Evolutionary conservation across 2,888 invertebrate species (phyloP), one percentile per base, ranked within the genome.

Genomic region (Macrophya annulata): DNA sequence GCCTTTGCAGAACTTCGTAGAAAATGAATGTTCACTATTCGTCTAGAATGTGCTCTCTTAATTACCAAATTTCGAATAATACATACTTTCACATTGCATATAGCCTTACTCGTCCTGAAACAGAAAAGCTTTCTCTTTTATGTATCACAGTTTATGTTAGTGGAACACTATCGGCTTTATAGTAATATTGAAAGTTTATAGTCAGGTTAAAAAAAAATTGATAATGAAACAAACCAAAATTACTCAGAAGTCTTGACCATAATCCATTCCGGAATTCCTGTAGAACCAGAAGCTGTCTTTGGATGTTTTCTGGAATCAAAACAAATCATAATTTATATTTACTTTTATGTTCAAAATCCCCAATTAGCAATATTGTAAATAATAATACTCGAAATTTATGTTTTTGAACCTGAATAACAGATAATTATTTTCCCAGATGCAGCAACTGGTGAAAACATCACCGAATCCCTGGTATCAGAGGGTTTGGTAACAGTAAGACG

Each of bases 381-480:
- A 10, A 62, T 4, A 5, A 62, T 25, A 5, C 4, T 62, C 12
- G 0, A 3, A 21, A 62, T 62, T 62, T 4, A n/a, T n/a, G 8
- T 55, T 17, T 55, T 8, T n/a, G n/a, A 6, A n/a, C n/a, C 6
- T 55, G 1, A 65, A 31, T 21, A 31, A 25, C 31, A 4, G 31
- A 4, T 31, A 1, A 65, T 71, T 71, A 40, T 71, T 37, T 71
- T 8, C 9, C 9, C 90, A 94, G 96, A 96, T 91, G 93, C 92
- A 25, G 92, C 95, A 84, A 96, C 96, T 85, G 97, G 96, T 85
- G 98, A 98, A 90, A 99, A 99, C 93, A 95, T 99, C 65, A 97
- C 97, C 0, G 99, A 99, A 92, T 94, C 96, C 0, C 94, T 99
- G 89, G 96, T 99, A 1, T 95, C 96, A 0, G 99, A 99, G 93